phyloP scores from a whole-genome alignment of 2,113 vertebrate species.

The Xenus cinereus region DNA sequence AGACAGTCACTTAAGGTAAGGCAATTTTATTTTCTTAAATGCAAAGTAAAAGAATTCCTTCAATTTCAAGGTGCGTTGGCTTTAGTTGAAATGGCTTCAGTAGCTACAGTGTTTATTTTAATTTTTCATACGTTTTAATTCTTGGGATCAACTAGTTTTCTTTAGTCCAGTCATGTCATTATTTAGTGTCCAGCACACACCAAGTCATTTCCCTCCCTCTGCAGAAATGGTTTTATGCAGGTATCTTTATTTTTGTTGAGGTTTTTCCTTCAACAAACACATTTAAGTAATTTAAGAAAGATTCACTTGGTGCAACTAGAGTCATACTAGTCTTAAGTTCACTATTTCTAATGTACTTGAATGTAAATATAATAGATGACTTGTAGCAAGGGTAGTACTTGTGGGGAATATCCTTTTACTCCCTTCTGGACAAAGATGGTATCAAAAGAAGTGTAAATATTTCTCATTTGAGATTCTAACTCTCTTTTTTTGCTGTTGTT shows the following conservation, averaged over 20 bases:
- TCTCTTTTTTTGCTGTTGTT: not conserved
- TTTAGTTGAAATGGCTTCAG: not conserved
- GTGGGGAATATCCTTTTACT: not conserved
- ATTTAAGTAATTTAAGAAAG: not conserved
- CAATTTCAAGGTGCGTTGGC: not conserved
- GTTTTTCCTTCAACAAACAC: not conserved
- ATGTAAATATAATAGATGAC: not conserved
- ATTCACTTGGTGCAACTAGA: not conserved
- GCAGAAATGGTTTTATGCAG: not conserved
- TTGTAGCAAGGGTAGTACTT: not conserved
- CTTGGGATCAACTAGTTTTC: not conserved
- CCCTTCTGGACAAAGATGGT: not conserved
- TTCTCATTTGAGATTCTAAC: not conserved
- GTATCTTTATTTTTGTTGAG: not conserved
- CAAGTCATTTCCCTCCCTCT: not conserved
- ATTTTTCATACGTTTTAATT: not conserved
- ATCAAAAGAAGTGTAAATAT: not conserved
- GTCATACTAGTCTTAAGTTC: not conserved
- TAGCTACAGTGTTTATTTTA: not conserved
- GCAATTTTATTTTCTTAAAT: not conserved
- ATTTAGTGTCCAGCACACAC: not conserved
- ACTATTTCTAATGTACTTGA: not conserved
- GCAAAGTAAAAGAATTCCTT: not conserved
- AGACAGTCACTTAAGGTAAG: slow-evolving; percentile 86
- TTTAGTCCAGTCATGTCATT: not conserved